Base-by-base conservation (phyloP, 1,140 invertebrate species). In the Glomeris maerens region DNA sequence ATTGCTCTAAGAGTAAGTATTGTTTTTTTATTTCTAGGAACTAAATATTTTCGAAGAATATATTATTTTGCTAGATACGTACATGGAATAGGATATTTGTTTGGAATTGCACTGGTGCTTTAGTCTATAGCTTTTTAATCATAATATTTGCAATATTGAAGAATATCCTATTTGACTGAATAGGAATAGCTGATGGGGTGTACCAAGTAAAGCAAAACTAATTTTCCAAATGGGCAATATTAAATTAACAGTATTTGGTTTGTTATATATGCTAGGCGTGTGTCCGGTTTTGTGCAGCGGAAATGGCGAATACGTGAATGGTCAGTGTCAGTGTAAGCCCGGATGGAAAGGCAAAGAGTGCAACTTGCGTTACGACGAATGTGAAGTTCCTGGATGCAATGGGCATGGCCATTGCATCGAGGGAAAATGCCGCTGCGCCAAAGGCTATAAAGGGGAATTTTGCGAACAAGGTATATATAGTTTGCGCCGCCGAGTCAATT, bases 241-340 rank as follows among this genome's bases (percentile, higher is more conserved):
- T n/a, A n/a, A n/a, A n/a, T n/a, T n/a, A n/a, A n/a, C n/a, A n/a
- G 29, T 45, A 36, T 46, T 50, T 50, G 17, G 17, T 36, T 36
- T 10, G 31, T 36, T 36, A 5, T 7, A 42, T 60, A 55, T 68
- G 71, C 22, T 62, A 87, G 83, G 81, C 70, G 85, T 92, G 14
- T 98, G 94, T 64, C 94, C 94, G 4, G 85, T 93, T 2, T 72
- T 97, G 2, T 98, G 94, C 68, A 91, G 82, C 57, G 89, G 92
- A 64, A 79, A 91, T 52, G 95, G 94, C 25, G 84, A 96, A 64
- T 98, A 97, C 67, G 81, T 89, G 49, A 92, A 94, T 58, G 94
- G 94, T 39, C 81, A 88, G 64, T 98, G 93, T 65, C 80, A 88
- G 58, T 98, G 95, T 63, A 92, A 94, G 68, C 84, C 89, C 1